Percentiles rank a stretch among this genome's conserved stretches.
Conservation (phyloP, 2,113 vertebrate species). For the Myodes glareolus region DNA sequence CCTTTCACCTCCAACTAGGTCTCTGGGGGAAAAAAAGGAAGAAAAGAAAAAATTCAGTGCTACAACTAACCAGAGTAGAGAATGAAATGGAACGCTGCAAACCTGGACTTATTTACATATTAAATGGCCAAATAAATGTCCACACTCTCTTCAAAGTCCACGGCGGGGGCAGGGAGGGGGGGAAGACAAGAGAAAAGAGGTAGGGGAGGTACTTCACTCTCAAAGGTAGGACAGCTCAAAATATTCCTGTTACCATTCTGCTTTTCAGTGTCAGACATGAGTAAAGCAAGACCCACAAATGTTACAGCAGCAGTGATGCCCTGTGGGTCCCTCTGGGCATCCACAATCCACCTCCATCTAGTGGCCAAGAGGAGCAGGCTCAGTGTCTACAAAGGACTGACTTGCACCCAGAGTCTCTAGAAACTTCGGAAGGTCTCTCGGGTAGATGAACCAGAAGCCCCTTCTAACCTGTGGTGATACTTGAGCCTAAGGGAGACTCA, state of each 20-base stretch:
- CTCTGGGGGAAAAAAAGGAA: slow-evolving; percentile 78
- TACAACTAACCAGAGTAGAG: slow-evolving; percentile 47
- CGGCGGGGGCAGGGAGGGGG: no score
- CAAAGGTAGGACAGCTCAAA: slow-evolving; percentile 33
- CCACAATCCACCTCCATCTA: background rate
- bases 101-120: background rate
- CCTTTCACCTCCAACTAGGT: slow-evolving; percentile 72
- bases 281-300: slow-evolving; percentile 14
- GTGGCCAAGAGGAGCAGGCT: background rate
- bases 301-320: background rate
- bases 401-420: background rate
- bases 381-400: background rate
- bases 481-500: background rate
- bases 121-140: slow-evolving; percentile 32
- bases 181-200: background rate
- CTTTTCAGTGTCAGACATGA: background rate
- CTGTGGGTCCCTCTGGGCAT: background rate
- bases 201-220: background rate
- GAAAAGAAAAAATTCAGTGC: slow-evolving; percentile 62
- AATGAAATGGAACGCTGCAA: slow-evolving; percentile 41
- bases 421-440: background rate
- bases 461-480: background rate
- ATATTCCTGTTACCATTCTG: slow-evolving; percentile 11
- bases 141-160: background rate
- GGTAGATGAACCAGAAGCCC: background rate